A percentile compares a stretch with the other conserved stretches of the same genome.
phyloP scores from a whole-genome alignment of 2,888 invertebrate species.

The Caenorhabditis uteleia region DNA sequence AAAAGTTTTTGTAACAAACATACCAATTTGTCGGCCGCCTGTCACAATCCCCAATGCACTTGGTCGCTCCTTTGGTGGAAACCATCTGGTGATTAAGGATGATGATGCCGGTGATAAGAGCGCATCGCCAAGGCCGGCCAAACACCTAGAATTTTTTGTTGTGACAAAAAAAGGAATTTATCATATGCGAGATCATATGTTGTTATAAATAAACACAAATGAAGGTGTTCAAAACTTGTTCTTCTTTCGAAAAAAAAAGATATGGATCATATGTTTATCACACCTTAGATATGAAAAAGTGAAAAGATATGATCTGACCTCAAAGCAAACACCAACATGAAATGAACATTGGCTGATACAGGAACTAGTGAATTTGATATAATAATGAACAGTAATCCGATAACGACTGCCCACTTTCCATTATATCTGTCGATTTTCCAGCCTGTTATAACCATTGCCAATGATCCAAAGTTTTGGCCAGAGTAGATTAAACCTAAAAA shows the following conservation, averaged over 20 bases:
- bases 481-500: constrained; percentile 63
- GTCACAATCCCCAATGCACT: constrained; percentile 68
- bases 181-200: too few relatives aligned
- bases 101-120: constrained; percentile 60
- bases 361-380: constrained; percentile 62
- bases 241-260: constrained; percentile 4
- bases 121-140: constrained; percentile 63
- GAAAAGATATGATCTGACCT: constrained; percentile 21
- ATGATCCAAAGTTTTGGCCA: constrained; percentile 66
- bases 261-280: neutral
- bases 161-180: neutral
- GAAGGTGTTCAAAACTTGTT: constrained; percentile 10
- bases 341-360: constrained; percentile 50
- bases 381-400: constrained; percentile 54
- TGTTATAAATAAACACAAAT: constrained; percentile 17
- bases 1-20: neutral
- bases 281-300: neutral
- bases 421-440: constrained; percentile 64
- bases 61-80: constrained; percentile 66
- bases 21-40: constrained; percentile 66
- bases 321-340: constrained; percentile 55
- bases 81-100: constrained; percentile 66
- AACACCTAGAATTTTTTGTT: constrained; percentile 43
- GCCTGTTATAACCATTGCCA: constrained; percentile 64
- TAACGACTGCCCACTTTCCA: constrained; percentile 65